Conservation (phyloP, 1,140 invertebrate species). For the Listronotus bonariensis region DNA sequence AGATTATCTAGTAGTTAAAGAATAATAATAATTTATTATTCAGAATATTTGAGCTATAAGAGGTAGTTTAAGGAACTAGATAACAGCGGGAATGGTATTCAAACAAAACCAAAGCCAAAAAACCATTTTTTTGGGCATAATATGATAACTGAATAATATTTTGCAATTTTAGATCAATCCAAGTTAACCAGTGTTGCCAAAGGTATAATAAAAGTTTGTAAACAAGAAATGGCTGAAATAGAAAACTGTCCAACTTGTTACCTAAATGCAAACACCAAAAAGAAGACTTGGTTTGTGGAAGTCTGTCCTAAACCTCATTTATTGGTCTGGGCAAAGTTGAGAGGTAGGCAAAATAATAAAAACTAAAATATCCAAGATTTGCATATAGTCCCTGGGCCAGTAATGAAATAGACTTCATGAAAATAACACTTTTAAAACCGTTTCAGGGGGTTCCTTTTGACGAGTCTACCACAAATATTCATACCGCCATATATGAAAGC, state of each 20-base stretch:
- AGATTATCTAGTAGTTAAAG: no score
- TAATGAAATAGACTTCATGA: no score
- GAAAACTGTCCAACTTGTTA: slow-evolving; percentile 95
- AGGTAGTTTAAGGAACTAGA: no score
- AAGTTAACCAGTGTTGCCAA: slow-evolving; percentile 80
- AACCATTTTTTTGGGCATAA: not conserved
- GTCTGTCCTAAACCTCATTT: slow-evolving; percentile 87
- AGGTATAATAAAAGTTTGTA: slow-evolving; percentile 78
- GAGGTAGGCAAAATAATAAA: slow-evolving; percentile 60
- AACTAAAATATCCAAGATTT: no score
- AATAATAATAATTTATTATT: no score
- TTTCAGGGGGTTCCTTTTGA: no score
- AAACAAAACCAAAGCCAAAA: not conserved
- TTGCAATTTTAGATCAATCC: slow-evolving; percentile 66
- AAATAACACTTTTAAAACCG: no score
- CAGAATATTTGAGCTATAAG: no score
- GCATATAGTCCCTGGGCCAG: no score
- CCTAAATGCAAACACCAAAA: slow-evolving; percentile 78
- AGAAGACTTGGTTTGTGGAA: slow-evolving; percentile 86
- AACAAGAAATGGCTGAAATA: slow-evolving; percentile 87
- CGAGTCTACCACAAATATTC: no score
- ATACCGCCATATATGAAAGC: no score
- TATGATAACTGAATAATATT: slow-evolving; percentile 7
- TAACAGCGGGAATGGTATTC: slow-evolving; percentile 25
- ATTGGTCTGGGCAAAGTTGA: slow-evolving; percentile 89